Base-by-base conservation (phyloP, 2,113 vertebrate genomes). In the Eublepharis macularius region DNA sequence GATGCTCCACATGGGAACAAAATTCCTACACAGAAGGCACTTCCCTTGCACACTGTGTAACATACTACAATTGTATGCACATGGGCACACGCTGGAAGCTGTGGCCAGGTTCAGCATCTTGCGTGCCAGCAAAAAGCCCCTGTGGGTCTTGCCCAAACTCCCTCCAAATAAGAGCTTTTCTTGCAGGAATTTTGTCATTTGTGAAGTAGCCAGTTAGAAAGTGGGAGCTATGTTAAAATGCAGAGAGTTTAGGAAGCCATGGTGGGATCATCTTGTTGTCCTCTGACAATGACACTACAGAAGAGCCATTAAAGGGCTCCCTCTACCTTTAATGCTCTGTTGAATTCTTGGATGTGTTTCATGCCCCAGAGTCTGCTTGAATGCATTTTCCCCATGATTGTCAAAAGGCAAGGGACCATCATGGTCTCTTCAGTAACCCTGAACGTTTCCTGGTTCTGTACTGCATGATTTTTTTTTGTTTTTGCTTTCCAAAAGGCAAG, bases 261-360 rank as follows among this genome's bases (percentile, higher is more conserved):
- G 39, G 14, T 74, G 41, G 39, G 32, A 76, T 36, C 8, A 16
- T 34, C 76, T n/a, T 63, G 69, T 69, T 80, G 73, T 47, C n/a
- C 54, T 70, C 63, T 39, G 80, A 11, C 36, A 47, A 34, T 36
- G 45, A 80, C 29, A 41, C n/a, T 78, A 60, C 41, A 21, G n/a
- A 80, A 73, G 69, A 49, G 43, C 80, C 88, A 91, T 91, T 81
- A 69, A 47, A 45, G 81, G 47, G 81, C 87, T 88, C n/a, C 84
- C 70, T 89, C 45, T 47, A 29, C 39, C 29, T 82, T 68, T 12
- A 49, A 39, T 86, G 80, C 76, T 79, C 43, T 39, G n/a, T 74
- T n/a, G n/a, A 49, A 65, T 74, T 86, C 43, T 47, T 8, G 34
- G 34, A 80, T 54, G 69, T 54, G 24, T 70, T 80, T 74, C 49